phyloP scores from a whole-genome alignment of 1,140 invertebrate species.

The Nomia melanderi region DNA sequence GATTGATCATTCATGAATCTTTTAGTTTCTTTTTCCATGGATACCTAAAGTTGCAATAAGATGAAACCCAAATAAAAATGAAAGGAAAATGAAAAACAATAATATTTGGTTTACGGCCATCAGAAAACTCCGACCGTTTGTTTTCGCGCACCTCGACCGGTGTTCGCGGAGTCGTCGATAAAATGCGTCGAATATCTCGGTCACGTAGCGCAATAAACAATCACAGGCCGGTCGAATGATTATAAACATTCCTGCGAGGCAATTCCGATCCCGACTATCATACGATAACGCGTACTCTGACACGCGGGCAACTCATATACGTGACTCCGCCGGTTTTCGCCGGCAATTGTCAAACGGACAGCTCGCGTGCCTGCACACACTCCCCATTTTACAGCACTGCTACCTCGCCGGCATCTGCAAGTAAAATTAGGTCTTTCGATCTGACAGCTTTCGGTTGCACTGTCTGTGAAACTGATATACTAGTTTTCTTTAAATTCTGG shows the following conservation, averaged over 20 bases:
- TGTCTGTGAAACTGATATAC: neutral
- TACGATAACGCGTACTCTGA: neutral
- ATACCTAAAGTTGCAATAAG: too few relatives aligned
- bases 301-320: neutral
- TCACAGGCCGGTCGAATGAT: neutral
- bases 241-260: slow-evolving; percentile 10
- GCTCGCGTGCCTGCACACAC: neutral
- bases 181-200: slow-evolving; percentile 11
- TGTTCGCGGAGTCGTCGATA: neutral
- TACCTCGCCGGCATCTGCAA: slow-evolving; percentile 21
- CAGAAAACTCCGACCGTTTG: neutral
- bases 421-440: slow-evolving; percentile 19
- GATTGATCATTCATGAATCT: too few relatives aligned
- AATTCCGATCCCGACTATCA: slow-evolving; percentile 3
- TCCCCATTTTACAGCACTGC: neutral
- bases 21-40: too few relatives aligned
- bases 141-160: neutral
- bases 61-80: too few relatives aligned
- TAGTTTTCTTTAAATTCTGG: too few relatives aligned
- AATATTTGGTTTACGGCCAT: neutral
- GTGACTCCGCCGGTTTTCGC: neutral
- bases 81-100: too few relatives aligned
- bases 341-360: neutral
- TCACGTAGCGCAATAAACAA: slow-evolving; percentile 17
- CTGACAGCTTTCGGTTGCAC: neutral